Base-by-base conservation (phyloP, 2,113 vertebrate genomes). In the Odobenus rosmarus region DNA sequence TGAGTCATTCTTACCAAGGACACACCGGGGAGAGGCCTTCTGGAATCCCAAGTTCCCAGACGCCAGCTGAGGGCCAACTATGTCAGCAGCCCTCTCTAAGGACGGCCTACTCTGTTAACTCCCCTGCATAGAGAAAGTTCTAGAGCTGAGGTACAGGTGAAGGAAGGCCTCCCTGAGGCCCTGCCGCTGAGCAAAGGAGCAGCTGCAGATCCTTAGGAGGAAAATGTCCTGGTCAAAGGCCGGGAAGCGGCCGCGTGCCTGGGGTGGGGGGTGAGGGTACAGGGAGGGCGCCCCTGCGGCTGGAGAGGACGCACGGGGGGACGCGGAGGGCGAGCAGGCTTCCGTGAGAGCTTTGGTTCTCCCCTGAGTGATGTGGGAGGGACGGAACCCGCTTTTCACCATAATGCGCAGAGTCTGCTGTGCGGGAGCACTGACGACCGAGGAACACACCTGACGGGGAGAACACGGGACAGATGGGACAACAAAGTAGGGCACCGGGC, bases 271-370 rank as follows among this genome's bases (percentile, higher is more conserved):
- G 11, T 2, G 6, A 84, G 72, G 72, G 77, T 4, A 31, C 33
- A 18, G 28, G 3, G 0, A 42, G 42, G 24, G 49, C 77, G 31
- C 53, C 0, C 1, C 4, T 0, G 0, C 4, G 42, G 28, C 59
- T 31, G 26, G 49, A n/a, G 87, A 51, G 18, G 57, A 14, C 21
- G 13, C 51, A 3, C 1, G 0, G 12, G 31, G 11, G 36, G 2
- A 2, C 1, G 1, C 0, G 31, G 62, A 49, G 24, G 33, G 6
- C 46, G 4, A 15, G 23, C 23, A 1, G 36, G 5, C 19, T 39
- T 28, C 0, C 0, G 28, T 4, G 46, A 26, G 51, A 28, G n/a
- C 61, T 31, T 28, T n/a, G 42, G 16, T 36, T 86, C 46, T 62
- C 51, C 79, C 46, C 31, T 1, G 9, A 26, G 72, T 39, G 77